A percentile compares a stretch with the other conserved stretches of the same genome.
Conservation (phyloP, 2,888 invertebrate genomes). For the Bembecia ichneumoniformis region DNA sequence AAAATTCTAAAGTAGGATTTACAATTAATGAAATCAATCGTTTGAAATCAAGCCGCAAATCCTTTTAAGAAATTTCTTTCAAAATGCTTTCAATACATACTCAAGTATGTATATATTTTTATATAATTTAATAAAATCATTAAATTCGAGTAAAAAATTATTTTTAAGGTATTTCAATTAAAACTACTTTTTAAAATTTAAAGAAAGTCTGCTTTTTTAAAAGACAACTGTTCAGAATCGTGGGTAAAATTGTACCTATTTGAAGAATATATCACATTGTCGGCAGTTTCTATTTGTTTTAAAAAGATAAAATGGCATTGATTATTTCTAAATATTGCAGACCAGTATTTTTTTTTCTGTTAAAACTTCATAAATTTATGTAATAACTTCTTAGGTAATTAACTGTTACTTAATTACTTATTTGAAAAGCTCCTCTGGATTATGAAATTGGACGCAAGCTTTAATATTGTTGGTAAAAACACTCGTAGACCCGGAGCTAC, state of each 20-base stretch:
- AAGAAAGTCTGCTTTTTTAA: too few relatives aligned
- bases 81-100: too few relatives aligned
- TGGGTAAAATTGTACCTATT: not conserved
- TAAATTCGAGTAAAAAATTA: too few relatives aligned
- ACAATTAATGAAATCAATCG: too few relatives aligned
- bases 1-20: too few relatives aligned
- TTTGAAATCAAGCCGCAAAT: too few relatives aligned
- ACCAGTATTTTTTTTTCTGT: slow-evolving; percentile 18
- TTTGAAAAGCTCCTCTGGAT: not conserved
- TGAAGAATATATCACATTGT: slow-evolving; percentile 15
- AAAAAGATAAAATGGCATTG: slow-evolving; percentile 15
- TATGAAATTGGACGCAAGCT: not conserved
- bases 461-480: not conserved
- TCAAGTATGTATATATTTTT: too few relatives aligned
- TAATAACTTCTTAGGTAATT: not conserved
- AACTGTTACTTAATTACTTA: not conserved
- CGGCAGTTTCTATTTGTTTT: slow-evolving; percentile 30
- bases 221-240: too few relatives aligned
- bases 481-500: not conserved
- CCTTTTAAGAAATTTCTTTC: too few relatives aligned
- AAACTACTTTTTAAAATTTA: too few relatives aligned
- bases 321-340: slow-evolving; percentile 13
- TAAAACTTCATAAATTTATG: not conserved
- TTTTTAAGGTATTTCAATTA: too few relatives aligned
- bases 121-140: too few relatives aligned